Base-by-base conservation (phyloP, 2,888 invertebrate species). In the Tineola bisselliella region DNA sequence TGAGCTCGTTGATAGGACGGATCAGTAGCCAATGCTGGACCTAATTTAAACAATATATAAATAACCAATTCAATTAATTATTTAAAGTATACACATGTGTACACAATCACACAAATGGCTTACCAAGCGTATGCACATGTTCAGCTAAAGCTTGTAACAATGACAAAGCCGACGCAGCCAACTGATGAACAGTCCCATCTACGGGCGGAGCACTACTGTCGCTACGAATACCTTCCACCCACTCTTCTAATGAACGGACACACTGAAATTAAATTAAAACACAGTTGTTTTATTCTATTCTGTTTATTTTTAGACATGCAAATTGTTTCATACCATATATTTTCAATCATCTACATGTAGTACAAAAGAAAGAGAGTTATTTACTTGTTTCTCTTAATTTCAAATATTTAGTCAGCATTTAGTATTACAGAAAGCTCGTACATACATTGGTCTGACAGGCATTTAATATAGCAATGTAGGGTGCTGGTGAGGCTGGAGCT, bases 111-210 rank as follows among this genome's bases (percentile, higher is more conserved):
- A n/a, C 5, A n/a, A 13, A 3, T 43, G 43, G n/a, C 48, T 19
- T 61, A 61, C 57, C 61, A 8, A 61, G 48, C 1, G 48, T 44
- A 8, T 54, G 60, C 17, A 44, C 12, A 62, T 59, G 57, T 62
- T 92, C 92, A 15, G 92, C 89, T 60, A 98, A 84, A 73, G 96
- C 94, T 76, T 96, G 96, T 68, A 96, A 88, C 81, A 98, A 95
- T 72, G 97, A 94, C 67, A 98, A 90, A 54, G 97, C 96, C 72
- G 98, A 97, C 64, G 95, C 96, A 0, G 98, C 97, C 63, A 97
- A 88, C 81, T 99, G 97, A 75, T 98, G 98, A 33, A 99, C 99
- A 0, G 99, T 99, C 63, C 99, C 99, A 88, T 99, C 99, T 74
- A 93, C 94, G 0, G 99, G 97, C 71, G 98, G 91, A 62, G 92